A percentile compares a stretch with the other conserved stretches of the same genome.
phyloP scores from a whole-genome alignment of 2,113 vertebrate species.

The Cinclus mexicanus region DNA sequence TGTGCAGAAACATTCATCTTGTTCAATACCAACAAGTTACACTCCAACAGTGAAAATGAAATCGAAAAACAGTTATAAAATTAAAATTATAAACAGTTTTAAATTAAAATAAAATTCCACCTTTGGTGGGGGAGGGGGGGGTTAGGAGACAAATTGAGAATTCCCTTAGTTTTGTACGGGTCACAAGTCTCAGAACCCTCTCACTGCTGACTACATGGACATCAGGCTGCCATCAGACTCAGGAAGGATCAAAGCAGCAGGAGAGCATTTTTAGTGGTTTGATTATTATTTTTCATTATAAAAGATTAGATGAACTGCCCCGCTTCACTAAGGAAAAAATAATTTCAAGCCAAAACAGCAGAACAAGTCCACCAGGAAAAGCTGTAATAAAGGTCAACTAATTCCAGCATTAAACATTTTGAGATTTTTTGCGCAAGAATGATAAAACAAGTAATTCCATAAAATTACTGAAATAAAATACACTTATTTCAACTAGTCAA shows the following conservation, averaged over 20 bases:
- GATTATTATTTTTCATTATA: background rate
- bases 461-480: background rate
- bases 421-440: background rate
- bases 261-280: background rate
- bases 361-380: background rate
- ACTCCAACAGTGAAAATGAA: background rate
- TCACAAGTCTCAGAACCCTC: background rate
- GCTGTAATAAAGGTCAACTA: background rate
- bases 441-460: background rate
- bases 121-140: background rate
- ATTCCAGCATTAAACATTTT: background rate
- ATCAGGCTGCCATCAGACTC: background rate
- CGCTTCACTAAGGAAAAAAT: background rate
- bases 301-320: background rate
- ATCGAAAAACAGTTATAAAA: background rate
- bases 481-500: background rate
- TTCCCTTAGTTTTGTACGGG: background rate
- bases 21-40: background rate
- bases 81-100: background rate
- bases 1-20: background rate
- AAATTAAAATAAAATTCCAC: background rate
- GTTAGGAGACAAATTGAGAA: background rate
- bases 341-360: background rate
- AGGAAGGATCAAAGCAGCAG: background rate
- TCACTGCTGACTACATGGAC: background rate